phyloP scores from a whole-genome alignment of 2,888 invertebrate species.

The Pandemis heparana region DNA sequence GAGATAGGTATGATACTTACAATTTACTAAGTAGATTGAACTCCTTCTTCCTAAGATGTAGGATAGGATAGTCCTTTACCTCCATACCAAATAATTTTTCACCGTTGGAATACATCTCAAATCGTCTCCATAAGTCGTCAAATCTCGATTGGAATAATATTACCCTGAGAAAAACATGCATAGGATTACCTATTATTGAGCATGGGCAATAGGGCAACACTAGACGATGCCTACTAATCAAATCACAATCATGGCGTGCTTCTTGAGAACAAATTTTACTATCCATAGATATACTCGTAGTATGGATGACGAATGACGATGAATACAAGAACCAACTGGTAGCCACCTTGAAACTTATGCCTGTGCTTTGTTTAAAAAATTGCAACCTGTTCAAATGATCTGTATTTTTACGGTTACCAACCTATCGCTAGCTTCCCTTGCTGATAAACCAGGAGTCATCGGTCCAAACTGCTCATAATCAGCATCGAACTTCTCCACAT shows the following conservation, averaged over 20 bases:
- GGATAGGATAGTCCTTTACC: slow-evolving; percentile 92
- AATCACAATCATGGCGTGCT: too few species aligned
- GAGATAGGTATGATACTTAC: slow-evolving; percentile 82
- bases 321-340: too few species aligned
- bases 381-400: too few species aligned
- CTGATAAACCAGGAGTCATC: slow-evolving; percentile 92
- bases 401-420: slow-evolving; percentile 49
- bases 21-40: slow-evolving; percentile 93
- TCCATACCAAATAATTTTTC: slow-evolving; percentile 94
- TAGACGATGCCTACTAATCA: too few species aligned
- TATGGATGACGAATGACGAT: too few species aligned
- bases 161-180: slow-evolving; percentile 75
- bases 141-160: slow-evolving; percentile 92
- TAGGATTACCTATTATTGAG: too few species aligned
- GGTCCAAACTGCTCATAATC: slow-evolving; percentile 93
- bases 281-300: too few species aligned
- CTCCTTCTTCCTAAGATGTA: slow-evolving; percentile 93
- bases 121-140: slow-evolving; percentile 93
- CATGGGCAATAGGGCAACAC: too few species aligned
- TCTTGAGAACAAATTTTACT: too few species aligned
- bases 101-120: slow-evolving; percentile 93
- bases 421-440: slow-evolving; percentile 95
- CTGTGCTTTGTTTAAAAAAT: too few species aligned
- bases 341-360: too few species aligned
- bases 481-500: slow-evolving; percentile 88